Evolutionary conservation across 2,113 vertebrate species (phyloP), one percentile per base, ranked within the genome.

Genomic region (Condylura cristata): DNA sequence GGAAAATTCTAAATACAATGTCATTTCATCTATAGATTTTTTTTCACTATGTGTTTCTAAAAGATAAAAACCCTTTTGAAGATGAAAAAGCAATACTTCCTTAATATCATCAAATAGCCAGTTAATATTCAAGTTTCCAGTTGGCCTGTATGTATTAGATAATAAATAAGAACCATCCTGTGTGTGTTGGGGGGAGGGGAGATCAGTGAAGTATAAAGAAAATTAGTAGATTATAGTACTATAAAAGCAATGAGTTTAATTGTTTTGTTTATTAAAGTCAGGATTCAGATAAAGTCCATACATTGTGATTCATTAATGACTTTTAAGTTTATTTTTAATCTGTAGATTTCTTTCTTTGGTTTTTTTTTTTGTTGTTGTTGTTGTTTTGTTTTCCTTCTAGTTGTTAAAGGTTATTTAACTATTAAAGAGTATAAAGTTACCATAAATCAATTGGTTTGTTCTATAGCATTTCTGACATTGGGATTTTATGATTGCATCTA

Each of bases 261-360:
- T 18, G 17, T 81, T 51, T 81, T 89, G 41, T 83, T 68, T 48
- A 53, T 71, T 78, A 56, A 30, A 83, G 53, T 76, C 41, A 58
- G 51, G 71, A 80, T 58, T 32, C 48, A 92, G 37, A 68, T 81
- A 48, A 72, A 48, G 41, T 32, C 60, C 58, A 58, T 75, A 30
- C n/a, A 5, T 86, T 90, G 14, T 79, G 39, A 70, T 71, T 63
- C 61, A 32, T 81, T 95, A 61, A 68, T n/a, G 8, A 85, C 85
- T 81, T 75, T 83, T 75, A 71, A 44, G 1, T 96, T 71, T 89
- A 68, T 81, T 81, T 88, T 94, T 65, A 44, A 75, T 48, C 46
- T 56, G 6, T 85, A 37, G 60, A n/a, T 78, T 56, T 6, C 41
- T 39, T 9, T 8, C 26, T 26, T 44, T 0, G 66, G 81, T 75